Evolutionary conservation across 2,113 vertebrate genomes (phyloP).

Genomic region (Trogon melanurus): DNA sequence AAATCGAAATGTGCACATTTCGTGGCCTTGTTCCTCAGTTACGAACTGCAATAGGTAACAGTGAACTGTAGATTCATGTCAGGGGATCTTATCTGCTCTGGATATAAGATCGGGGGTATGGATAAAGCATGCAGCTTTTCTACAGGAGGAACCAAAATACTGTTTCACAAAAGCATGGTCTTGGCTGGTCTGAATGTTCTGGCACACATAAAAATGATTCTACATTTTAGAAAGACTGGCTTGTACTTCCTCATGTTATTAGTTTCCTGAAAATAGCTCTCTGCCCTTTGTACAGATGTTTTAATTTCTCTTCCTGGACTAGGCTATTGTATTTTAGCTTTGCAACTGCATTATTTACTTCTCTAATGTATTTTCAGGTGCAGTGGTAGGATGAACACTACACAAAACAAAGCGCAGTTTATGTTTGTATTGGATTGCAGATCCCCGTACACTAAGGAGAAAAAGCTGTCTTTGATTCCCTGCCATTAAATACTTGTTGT

Average conservation of each 20-base stretch:
- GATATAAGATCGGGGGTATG: background rate
- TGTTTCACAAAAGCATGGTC: background rate
- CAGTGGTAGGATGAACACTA: background rate
- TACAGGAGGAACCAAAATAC: background rate
- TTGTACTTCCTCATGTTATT: background rate
- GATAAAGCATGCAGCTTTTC: background rate
- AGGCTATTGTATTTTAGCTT: background rate
- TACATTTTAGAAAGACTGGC: background rate
- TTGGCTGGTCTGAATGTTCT: background rate
- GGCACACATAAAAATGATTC: background rate
- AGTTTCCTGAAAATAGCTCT: constrained; percentile 15
- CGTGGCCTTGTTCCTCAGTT: background rate
- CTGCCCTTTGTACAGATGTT: background rate
- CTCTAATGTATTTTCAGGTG: background rate
- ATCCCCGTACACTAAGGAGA: background rate
- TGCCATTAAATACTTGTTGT: constrained; percentile 2
- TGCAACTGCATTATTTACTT: background rate
- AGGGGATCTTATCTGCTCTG: background rate
- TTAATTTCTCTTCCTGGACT: background rate
- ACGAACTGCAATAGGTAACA: background rate
- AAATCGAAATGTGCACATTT: background rate
- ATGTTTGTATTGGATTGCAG: background rate
- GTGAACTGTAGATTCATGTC: background rate
- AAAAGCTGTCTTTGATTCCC: background rate
- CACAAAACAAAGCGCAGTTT: background rate